These are phyloP conservation scores for Tenualosa ilisha DNA, from an alignment of 2,797 vertebrate genomes.

Conservation along the genomic window DNA sequence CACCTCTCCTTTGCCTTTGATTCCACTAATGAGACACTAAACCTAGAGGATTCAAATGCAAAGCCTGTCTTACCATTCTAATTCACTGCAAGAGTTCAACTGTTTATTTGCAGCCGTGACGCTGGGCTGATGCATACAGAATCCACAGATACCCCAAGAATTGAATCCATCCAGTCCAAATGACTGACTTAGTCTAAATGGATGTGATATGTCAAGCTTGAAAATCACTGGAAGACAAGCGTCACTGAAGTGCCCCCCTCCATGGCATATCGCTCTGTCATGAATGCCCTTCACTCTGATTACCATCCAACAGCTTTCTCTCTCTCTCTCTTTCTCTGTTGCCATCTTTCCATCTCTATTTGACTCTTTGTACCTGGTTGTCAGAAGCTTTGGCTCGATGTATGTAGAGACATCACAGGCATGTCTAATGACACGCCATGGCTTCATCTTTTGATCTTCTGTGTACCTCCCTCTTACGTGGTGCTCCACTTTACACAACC, in stretches of 20 bases:
- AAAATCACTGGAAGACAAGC: neutral
- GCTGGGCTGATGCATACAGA: neutral
- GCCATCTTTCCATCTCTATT: neutral
- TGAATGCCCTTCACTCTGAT: neutral
- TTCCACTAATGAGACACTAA: neutral
- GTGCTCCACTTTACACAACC: neutral
- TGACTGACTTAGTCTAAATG: neutral
- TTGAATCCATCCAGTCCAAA: neutral
- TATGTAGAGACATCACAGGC: neutral
- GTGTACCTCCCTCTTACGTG: neutral
- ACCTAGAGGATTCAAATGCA: neutral
- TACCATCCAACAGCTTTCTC: neutral
- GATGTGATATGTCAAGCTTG: neutral
- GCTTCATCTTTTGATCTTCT: slow-evolving; percentile 6
- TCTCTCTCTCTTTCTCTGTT: neutral
- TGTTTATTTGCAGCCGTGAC: neutral
- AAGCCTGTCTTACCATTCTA: neutral
- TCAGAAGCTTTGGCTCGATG: neutral
- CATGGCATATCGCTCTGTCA: neutral
- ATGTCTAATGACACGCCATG: neutral
- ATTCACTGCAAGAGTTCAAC: neutral
- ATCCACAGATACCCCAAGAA: neutral
- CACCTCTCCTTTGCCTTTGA: neutral
- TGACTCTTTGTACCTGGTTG: neutral
- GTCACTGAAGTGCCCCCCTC: neutral